Percentiles rank a stretch among this genome's conserved stretches.
Conservation (phyloP, 92 coral and sea anemone genomes). For the Desmophyllum pertusum region DNA sequence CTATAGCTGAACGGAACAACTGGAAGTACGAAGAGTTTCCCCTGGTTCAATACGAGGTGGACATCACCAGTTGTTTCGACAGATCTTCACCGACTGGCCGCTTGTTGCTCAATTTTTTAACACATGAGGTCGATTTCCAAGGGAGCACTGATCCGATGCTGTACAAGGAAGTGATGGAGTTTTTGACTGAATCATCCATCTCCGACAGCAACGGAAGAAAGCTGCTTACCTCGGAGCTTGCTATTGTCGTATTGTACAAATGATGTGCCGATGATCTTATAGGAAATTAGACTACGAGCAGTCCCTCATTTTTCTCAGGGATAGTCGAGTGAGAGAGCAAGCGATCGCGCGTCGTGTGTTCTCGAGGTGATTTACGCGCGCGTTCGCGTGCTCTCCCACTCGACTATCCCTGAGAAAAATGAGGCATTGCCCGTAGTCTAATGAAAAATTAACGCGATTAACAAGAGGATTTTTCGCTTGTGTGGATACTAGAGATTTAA, state of each 20-base stretch:
- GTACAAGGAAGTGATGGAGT: constrained; percentile 24
- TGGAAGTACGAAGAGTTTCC: constrained; percentile 43
- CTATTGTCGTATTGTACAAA: constrained; percentile 14
- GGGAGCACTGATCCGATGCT: constrained; percentile 24
- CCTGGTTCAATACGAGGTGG: constrained; percentile 17
- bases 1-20: constrained; percentile 31
- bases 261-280: too few relatives aligned
- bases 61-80: constrained; percentile 49
- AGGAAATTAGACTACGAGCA: too few relatives aligned
- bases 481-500: not conserved
- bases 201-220: not conserved
- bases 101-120: constrained; percentile 38
- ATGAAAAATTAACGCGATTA: not conserved
- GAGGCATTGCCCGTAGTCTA: too few relatives aligned
- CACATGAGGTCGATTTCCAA: constrained; percentile 46
- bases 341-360: too few relatives aligned
- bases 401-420: too few relatives aligned
- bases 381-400: too few relatives aligned
- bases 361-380: too few relatives aligned
- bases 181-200: constrained; percentile 23
- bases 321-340: too few relatives aligned
- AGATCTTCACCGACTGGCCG: constrained; percentile 30
- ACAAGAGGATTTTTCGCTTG: not conserved
- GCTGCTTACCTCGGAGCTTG: not conserved
- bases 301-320: too few relatives aligned